Percentiles rank a stretch among this genome's conserved stretches.
Conservation (phyloP, 2,113 vertebrate species). For the Myrmecophaga tridactyla region DNA sequence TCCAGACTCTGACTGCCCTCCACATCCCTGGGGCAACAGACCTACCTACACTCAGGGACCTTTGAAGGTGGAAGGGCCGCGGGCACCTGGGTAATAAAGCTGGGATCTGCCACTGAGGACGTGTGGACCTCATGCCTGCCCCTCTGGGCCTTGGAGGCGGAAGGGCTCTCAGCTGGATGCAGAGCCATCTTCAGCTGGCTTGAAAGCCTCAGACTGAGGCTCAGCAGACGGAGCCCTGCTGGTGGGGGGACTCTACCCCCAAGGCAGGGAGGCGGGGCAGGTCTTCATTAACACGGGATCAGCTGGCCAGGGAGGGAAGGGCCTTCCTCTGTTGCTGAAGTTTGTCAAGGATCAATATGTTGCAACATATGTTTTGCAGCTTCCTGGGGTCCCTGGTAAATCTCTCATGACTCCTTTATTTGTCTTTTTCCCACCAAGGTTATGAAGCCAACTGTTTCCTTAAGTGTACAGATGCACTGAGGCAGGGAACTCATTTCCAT, state of each 20-base stretch:
- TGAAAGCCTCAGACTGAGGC: not conserved
- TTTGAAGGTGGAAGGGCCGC: not conserved
- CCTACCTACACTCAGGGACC: not conserved
- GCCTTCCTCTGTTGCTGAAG: slow-evolving; percentile 56
- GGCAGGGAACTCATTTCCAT: slow-evolving; percentile 61
- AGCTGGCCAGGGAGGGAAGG: not conserved
- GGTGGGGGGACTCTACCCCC: not conserved
- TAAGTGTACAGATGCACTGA: not conserved
- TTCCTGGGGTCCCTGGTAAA: slow-evolving; percentile 65
- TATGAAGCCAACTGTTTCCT: slow-evolving; percentile 75
- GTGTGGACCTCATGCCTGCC: not conserved
- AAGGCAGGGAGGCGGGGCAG: not conserved
- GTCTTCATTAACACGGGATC: not conserved
- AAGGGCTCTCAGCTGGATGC: not conserved
- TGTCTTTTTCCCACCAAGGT: slow-evolving; percentile 70
- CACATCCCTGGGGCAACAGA: no score
- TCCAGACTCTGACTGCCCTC: not conserved
- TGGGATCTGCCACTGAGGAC: not conserved
- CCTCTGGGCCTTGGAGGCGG: not conserved
- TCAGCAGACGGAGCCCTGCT: not conserved
- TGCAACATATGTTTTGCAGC: slow-evolving; percentile 76
- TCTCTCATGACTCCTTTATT: slow-evolving; percentile 75
- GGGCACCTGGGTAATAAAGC: not conserved
- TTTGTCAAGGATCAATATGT: slow-evolving; percentile 75
- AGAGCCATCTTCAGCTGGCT: not conserved